phyloP scores from a whole-genome alignment of 2,888 invertebrate genomes.

The Sialis fuliginosa region DNA sequence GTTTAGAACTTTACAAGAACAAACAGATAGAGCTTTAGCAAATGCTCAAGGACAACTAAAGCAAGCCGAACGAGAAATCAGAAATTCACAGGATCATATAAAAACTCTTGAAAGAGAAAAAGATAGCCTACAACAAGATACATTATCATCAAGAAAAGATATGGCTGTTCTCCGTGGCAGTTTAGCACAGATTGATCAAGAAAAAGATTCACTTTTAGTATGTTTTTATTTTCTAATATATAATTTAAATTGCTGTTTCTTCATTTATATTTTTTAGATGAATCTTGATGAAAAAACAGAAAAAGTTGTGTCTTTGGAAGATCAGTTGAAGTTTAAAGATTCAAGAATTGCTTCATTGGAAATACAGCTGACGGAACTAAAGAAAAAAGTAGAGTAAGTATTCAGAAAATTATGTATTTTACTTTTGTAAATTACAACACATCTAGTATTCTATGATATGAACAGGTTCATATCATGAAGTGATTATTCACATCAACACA shows the following conservation, averaged over 20 bases:
- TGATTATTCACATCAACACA: too few species aligned
- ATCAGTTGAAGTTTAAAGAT: conserved; percentile 41
- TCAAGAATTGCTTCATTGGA: conserved; percentile 35
- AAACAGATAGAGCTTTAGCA: conserved; percentile 53
- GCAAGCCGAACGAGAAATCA: conserved; percentile 43
- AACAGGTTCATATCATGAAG: too few species aligned
- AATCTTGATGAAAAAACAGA: conserved; percentile 59
- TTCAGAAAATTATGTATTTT: conserved; percentile 2
- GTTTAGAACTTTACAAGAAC: conserved; percentile 51
- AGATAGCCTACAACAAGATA: conserved; percentile 39
- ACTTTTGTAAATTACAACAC: not conserved
- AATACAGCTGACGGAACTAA: conserved; percentile 33
- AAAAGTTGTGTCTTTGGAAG: conserved; percentile 41
- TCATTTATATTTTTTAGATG: conserved; percentile 25
- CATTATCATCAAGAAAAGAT: conserved; percentile 40
- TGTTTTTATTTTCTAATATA: conserved; percentile 2
- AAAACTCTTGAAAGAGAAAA: conserved; percentile 38
- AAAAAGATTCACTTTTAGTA: conserved; percentile 48
- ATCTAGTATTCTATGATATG: too few species aligned
- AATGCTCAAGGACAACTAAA: conserved; percentile 50
- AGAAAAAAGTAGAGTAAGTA: conserved; percentile 33
- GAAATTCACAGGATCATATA: conserved; percentile 37
- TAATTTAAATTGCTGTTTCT: conserved; percentile 4
- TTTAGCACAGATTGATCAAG: conserved; percentile 46
- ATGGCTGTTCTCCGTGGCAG: conserved; percentile 41